Evolutionary conservation across 2,888 invertebrate species (phyloP).

Genomic region (Acleris sparsana): DNA sequence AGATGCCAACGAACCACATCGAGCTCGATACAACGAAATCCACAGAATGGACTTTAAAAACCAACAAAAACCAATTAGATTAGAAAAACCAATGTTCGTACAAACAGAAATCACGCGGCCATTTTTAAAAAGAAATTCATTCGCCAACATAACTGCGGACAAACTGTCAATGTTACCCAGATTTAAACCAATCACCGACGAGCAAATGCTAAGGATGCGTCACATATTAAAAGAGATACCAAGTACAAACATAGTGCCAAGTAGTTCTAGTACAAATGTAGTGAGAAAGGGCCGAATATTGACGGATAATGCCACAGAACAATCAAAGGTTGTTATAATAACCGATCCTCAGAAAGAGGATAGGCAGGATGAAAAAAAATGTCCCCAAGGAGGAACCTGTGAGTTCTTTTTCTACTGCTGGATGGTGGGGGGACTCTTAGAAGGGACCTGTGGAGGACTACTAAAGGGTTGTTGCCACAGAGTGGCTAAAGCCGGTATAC

Average conservation of each 20-base stretch:
- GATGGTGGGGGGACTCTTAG: slow-evolving; percentile 94
- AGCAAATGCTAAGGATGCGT: slow-evolving; percentile 68
- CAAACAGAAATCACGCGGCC: slow-evolving; percentile 56
- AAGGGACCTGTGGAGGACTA: slow-evolving; percentile 92
- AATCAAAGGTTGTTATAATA: slow-evolving; percentile 38
- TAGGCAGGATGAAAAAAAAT: slow-evolving; percentile 80
- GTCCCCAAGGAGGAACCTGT: slow-evolving; percentile 90
- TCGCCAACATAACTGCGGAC: slow-evolving; percentile 56
- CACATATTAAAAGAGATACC: slow-evolving; percentile 66
- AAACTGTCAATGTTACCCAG: slow-evolving; percentile 57
- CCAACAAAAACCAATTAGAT: slow-evolving; percentile 48
- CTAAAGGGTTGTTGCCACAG: slow-evolving; percentile 94
- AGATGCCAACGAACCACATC: slow-evolving; percentile 79
- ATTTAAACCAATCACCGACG: slow-evolving; percentile 76
- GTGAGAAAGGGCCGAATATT: slow-evolving; percentile 58
- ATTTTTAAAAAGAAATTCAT: slow-evolving; percentile 55
- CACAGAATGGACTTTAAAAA: slow-evolving; percentile 51
- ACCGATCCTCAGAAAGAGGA: slow-evolving; percentile 44
- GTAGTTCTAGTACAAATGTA: slow-evolving; percentile 43
- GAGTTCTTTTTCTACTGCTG: slow-evolving; percentile 96
- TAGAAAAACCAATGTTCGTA: slow-evolving; percentile 73
- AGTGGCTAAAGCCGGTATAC: slow-evolving; percentile 85
- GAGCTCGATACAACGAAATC: slow-evolving; percentile 61
- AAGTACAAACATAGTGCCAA: slow-evolving; percentile 44
- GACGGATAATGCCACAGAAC: slow-evolving; percentile 40